Evolutionary conservation across 2,797 vertebrate species (phyloP).

Genomic region (Alectoris magna): DNA sequence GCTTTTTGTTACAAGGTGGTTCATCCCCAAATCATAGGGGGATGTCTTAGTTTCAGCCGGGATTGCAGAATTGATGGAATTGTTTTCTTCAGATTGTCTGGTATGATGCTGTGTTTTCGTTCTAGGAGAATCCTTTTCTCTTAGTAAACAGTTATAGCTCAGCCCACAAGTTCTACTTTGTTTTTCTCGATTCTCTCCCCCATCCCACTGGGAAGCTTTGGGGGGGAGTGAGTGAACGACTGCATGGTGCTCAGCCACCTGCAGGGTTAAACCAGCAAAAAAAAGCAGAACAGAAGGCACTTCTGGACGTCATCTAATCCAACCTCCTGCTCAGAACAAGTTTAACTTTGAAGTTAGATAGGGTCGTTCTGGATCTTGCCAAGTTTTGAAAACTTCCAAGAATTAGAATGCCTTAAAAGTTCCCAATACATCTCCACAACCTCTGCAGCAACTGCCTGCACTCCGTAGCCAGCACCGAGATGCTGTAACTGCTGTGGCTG

Average conservation of each 20-base stretch:
- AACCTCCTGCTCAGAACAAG: neutral
- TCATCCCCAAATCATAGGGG: neutral
- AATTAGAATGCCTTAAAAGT: neutral
- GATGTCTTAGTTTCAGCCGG: neutral
- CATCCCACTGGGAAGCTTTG: no score
- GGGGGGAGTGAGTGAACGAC: no score
- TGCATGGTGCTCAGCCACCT: no score
- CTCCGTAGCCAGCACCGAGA: fast-evolving
- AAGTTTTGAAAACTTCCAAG: neutral
- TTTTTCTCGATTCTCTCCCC: neutral
- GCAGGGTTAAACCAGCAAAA: no score
- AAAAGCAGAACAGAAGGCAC: neutral
- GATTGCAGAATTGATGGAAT: no score
- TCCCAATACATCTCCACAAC: neutral
- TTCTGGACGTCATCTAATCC: neutral
- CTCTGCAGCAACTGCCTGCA: neutral
- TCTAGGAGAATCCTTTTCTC: no score
- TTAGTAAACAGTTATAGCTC: no score
- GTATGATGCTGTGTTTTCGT: no score
- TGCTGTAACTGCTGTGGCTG: neutral
- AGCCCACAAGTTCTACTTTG: no score
- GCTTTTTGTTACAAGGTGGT: neutral
- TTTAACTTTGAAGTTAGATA: neutral
- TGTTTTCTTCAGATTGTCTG: no score
- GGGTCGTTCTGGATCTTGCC: neutral